Percentiles rank a stretch among this genome's conserved stretches.
Evolutionary conservation across 2,797 vertebrate genomes (phyloP).

Genomic region (Cirrhinus mrigala): DNA sequence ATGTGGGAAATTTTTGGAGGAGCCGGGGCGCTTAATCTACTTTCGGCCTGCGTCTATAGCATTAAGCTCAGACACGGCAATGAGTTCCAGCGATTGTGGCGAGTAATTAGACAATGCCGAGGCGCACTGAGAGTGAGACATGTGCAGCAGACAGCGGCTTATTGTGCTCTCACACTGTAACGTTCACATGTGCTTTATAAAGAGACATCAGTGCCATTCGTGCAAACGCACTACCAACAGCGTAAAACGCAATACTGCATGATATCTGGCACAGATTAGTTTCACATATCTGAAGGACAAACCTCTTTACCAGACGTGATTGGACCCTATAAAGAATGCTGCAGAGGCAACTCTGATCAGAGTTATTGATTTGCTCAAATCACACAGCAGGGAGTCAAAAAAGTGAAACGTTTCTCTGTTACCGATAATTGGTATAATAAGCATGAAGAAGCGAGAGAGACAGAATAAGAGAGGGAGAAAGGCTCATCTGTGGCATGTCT

Average conservation of each 20-base stretch:
- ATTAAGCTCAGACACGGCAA: slow-evolving; percentile 49
- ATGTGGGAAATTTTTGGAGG: slow-evolving; percentile 37
- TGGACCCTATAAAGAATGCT: slow-evolving; percentile 34
- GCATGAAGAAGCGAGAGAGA: slow-evolving; percentile 68
- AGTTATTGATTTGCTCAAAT: slow-evolving; percentile 79
- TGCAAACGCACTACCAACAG: not conserved
- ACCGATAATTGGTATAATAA: slow-evolving; percentile 84
- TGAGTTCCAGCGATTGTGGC: slow-evolving; percentile 40
- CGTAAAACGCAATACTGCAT: slow-evolving; percentile 4
- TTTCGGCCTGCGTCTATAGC: slow-evolving; percentile 24
- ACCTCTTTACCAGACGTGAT: slow-evolving; percentile 37
- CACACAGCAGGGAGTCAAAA: slow-evolving; percentile 70
- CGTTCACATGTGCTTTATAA: not conserved
- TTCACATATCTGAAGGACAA: slow-evolving; percentile 32
- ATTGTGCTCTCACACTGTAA: slow-evolving; percentile 36
- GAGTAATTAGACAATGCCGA: slow-evolving; percentile 26
- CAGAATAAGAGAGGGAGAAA: slow-evolving; percentile 24
- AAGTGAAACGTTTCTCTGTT: slow-evolving; percentile 75
- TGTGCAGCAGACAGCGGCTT: slow-evolving; percentile 33
- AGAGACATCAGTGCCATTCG: slow-evolving; percentile 3
- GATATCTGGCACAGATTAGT: slow-evolving; percentile 13
- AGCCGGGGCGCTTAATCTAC: slow-evolving; percentile 21
- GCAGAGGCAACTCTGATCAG: slow-evolving; percentile 63
- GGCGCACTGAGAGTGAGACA: slow-evolving; percentile 29
- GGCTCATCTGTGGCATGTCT: slow-evolving; percentile 62